phyloP scores from a whole-genome alignment of 2,797 vertebrate species.

The Scolopax rusticola region DNA sequence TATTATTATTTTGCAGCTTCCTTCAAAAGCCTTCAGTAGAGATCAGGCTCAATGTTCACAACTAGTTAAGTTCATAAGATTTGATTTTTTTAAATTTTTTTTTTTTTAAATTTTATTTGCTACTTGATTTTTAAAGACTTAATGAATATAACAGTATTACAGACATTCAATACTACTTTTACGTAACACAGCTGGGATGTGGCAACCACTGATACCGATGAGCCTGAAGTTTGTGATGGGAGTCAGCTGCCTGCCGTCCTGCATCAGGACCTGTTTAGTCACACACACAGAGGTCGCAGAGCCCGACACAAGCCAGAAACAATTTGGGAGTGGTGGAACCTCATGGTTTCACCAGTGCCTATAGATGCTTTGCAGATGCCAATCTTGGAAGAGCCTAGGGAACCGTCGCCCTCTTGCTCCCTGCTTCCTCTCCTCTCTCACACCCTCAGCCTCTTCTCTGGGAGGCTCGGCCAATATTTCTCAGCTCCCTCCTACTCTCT shows the following conservation, averaged over 20 bases:
- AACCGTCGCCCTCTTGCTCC: not conserved
- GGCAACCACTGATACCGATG: not conserved
- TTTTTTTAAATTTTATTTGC: not conserved
- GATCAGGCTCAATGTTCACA: not conserved
- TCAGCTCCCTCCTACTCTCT: conserved; percentile 27
- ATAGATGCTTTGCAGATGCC: not conserved
- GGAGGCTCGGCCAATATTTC: conserved; percentile 42
- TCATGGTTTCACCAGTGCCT: accelerated
- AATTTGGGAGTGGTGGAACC: not conserved
- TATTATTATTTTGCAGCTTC: conserved; percentile 7
- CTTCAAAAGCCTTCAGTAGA: not conserved
- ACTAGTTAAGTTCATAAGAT: not conserved
- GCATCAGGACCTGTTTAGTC: not conserved
- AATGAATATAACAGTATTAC: not conserved
- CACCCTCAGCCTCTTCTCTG: not conserved
- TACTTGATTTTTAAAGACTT: not conserved
- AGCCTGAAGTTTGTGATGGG: not conserved
- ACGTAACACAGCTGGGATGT: not conserved
- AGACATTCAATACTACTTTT: not conserved
- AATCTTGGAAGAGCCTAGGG: not conserved
- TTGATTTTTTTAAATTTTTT: not conserved
- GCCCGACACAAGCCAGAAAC: not conserved
- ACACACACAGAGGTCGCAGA: not conserved
- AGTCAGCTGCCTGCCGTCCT: not conserved
- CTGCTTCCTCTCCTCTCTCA: conserved; percentile 18